phyloP scores from a whole-genome alignment of 2,797 vertebrate genomes.

The Scomberomorus guttatus region DNA sequence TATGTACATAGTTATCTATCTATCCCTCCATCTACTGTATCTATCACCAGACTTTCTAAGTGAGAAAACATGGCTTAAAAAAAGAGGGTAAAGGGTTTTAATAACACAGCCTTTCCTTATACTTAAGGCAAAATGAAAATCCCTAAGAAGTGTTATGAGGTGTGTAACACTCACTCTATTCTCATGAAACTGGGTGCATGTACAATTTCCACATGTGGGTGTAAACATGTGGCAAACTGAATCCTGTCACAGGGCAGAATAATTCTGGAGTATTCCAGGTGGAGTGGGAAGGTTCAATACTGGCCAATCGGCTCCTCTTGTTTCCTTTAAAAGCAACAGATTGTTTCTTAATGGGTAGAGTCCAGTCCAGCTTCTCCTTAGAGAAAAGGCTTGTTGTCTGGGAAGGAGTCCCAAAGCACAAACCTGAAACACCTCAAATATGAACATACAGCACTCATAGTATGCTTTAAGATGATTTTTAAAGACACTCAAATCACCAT shows the following conservation, averaged over 20 bases:
- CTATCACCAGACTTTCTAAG: background rate
- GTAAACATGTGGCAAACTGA: background rate
- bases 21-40: background rate
- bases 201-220: background rate
- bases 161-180: background rate
- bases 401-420: background rate
- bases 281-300: background rate
- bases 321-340: background rate
- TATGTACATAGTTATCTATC: background rate
- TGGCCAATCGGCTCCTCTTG: conserved; percentile 7
- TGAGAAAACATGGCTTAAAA: background rate
- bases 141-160: background rate
- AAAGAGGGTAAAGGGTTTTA: background rate
- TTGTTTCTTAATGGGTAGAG: background rate
- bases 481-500: background rate
- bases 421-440: background rate
- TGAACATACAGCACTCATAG: too few species aligned
- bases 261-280: background rate
- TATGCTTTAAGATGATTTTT: background rate
- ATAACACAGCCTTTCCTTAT: background rate
- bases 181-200: too few species aligned
- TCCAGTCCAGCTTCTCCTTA: background rate
- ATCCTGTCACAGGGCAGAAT: background rate
- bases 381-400: background rate
- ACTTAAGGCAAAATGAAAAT: background rate